Base-by-base conservation (phyloP, 1,140 invertebrate genomes). In the Bombus impatiens region DNA sequence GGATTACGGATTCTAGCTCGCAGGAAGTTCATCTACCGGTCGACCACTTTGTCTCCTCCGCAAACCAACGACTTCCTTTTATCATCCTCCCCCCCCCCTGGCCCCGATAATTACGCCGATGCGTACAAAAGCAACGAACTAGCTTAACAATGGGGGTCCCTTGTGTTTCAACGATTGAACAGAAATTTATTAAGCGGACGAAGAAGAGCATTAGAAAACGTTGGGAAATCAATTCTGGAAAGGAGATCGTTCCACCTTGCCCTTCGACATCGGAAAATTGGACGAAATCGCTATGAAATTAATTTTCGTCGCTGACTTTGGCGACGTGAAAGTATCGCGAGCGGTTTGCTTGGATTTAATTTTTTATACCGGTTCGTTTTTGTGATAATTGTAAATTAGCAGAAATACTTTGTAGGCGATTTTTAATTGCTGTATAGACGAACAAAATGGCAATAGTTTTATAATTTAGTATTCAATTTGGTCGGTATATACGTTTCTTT, bases 21-120 rank as follows among this genome's bases (percentile, higher is more conserved):
- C 71, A 65, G 81, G 57, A 82, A 76, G 57, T 76, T 82, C 81
- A 47, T 82, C 80, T 71, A 12, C 40, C 74, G 40, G 37, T 5
- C 70, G 70, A 62, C 40, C n/a, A 62, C 53, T 82, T 75, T 75
- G 70, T 75, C 70, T 65, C 40, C 40, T 0, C 28, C 13, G 22
- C n/a, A 37, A 62, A 44, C 35, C 53, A 59, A 35, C 67, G 22
- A 75, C 80, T 37, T 75, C 32, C 70, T 75, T 82, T 65, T 82
- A 82, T 59, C 53, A 5, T 35, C 8, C 53, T 32, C 8, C 22
- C 53, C 25, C 25, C 1, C 1, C 3, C 9, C 25, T 25, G 6
- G 0, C 32, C 18, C 5, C 70, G 13, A 82, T 75, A 75, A 82
- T 75, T 75, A 75, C 80, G 3, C 0, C 68, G 53, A 13, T 44